A percentile compares a stretch with the other conserved stretches of the same genome.
Evolutionary conservation across 1,140 invertebrate genomes (phyloP).

Genomic region (Drosophila kohkoa): DNA sequence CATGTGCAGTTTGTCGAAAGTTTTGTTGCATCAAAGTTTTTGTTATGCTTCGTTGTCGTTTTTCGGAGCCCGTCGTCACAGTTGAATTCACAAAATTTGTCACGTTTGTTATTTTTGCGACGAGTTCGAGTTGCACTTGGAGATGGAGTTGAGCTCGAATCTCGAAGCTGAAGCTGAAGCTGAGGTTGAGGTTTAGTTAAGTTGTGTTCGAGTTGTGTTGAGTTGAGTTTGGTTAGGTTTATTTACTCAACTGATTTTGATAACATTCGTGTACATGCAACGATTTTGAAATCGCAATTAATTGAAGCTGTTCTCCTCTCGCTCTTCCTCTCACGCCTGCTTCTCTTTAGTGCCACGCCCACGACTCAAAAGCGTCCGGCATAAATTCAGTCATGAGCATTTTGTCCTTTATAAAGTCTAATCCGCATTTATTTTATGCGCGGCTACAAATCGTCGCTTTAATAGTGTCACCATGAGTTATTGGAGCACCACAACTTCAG

Average conservation of each 20-base stretch:
- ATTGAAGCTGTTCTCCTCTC: constrained; percentile 15
- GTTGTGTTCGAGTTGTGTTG: constrained; percentile 25
- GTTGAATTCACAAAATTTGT: constrained; percentile 84
- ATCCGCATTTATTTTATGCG: constrained; percentile 85
- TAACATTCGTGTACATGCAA: constrained; percentile 84
- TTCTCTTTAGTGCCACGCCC: constrained; percentile 45
- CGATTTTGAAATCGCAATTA: constrained; percentile 70
- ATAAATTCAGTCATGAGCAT: constrained; percentile 83
- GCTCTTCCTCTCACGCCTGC: not conserved
- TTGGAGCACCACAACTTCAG: constrained; percentile 59
- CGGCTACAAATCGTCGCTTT: constrained; percentile 85
- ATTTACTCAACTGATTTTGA: constrained; percentile 85
- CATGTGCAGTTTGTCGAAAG: constrained; percentile 56
- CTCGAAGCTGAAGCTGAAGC: constrained; percentile 5
- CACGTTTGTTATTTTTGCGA: constrained; percentile 84
- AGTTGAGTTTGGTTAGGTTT: constrained; percentile 49
- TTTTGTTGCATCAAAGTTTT: constrained; percentile 76
- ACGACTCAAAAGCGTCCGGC: constrained; percentile 35
- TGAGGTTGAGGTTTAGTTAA: constrained; percentile 20
- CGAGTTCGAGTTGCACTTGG: constrained; percentile 22
- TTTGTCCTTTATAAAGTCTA: constrained; percentile 85
- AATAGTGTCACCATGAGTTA: constrained; percentile 84
- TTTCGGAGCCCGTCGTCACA: constrained; percentile 52
- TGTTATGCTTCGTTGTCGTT: constrained; percentile 67
- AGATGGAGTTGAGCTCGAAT: constrained; percentile 2